Conservation (phyloP, 53 echinoderm and acorn worm species). For the Temnopleurus reevesii region DNA sequence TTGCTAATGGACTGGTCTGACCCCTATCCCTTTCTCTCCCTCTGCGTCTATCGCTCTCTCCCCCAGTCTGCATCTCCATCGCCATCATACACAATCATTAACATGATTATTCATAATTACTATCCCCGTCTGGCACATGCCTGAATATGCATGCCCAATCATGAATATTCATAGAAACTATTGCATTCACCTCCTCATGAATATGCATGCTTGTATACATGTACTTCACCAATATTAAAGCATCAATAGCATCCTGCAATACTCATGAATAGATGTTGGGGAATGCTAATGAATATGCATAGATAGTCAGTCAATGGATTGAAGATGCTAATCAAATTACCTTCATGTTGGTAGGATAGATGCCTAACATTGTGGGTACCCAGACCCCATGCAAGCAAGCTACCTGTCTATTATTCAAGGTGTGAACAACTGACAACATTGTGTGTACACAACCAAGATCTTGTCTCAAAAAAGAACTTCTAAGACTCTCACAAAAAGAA, state of each 20-base stretch:
- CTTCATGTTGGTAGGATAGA: neutral
- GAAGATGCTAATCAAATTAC: constrained; percentile 21
- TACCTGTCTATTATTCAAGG: neutral
- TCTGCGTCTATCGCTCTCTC: neutral
- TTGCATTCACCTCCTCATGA: neutral
- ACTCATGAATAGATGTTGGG: constrained; percentile 4
- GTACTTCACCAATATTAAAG: neutral
- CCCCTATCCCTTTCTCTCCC: constrained; percentile 15
- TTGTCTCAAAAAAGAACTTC: too few relatives aligned
- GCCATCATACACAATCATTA: neutral
- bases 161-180: neutral
- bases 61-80: neutral
- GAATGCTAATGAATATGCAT: neutral
- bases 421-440: too few relatives aligned
- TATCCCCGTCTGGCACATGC: neutral
- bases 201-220: neutral
- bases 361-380: neutral
- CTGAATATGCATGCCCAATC: neutral
- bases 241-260: neutral
- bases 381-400: neutral
- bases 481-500: too few relatives aligned
- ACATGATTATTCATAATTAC: constrained; percentile 33
- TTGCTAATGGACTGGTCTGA: constrained; percentile 50
- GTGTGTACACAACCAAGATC: too few relatives aligned
- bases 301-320: constrained; percentile 16